A percentile compares a stretch with the other conserved stretches of the same genome.
Evolutionary conservation across 2,797 vertebrate species (phyloP).

Genomic region (Takifugu rubripes): DNA sequence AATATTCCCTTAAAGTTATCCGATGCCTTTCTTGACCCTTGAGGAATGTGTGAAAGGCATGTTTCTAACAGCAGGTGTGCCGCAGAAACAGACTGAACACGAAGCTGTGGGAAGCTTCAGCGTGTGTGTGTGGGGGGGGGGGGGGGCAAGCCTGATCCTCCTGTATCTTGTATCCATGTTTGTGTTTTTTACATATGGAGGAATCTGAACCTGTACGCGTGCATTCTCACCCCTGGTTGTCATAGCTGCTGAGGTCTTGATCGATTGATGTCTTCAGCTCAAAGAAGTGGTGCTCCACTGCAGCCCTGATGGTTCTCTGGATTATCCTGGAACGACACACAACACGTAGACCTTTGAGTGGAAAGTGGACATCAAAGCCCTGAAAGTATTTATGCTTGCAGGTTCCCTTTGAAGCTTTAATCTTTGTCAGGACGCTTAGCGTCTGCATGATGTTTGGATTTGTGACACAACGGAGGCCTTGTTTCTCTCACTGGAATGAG

Average conservation of each 20-base stretch:
- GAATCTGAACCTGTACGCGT: neutral
- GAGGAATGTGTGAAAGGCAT: conserved; percentile 10
- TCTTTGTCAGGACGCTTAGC: neutral
- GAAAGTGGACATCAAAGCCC: neutral
- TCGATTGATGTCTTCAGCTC: conserved; percentile 89
- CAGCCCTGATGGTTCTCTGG: conserved; percentile 87
- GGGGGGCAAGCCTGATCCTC: neutral
- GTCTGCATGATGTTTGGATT: neutral
- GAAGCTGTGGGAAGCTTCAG: neutral
- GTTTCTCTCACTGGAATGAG: conserved; percentile 2
- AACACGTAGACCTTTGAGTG: neutral
- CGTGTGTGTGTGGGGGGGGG: neutral
- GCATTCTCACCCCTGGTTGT: conserved; percentile 61
- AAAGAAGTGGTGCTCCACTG: conserved; percentile 90
- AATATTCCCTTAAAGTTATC: conserved; percentile 24
- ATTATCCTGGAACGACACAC: conserved; percentile 78
- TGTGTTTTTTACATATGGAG: neutral
- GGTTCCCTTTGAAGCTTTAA: neutral
- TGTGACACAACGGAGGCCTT: neutral
- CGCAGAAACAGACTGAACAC: neutral
- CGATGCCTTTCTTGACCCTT: neutral
- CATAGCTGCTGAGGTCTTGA: conserved; percentile 78
- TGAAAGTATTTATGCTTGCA: neutral
- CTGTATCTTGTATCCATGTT: neutral
- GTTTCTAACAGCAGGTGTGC: conserved; percentile 22